Conservation (phyloP, 2,113 vertebrate species). For the Thryonomys swinderianus region DNA sequence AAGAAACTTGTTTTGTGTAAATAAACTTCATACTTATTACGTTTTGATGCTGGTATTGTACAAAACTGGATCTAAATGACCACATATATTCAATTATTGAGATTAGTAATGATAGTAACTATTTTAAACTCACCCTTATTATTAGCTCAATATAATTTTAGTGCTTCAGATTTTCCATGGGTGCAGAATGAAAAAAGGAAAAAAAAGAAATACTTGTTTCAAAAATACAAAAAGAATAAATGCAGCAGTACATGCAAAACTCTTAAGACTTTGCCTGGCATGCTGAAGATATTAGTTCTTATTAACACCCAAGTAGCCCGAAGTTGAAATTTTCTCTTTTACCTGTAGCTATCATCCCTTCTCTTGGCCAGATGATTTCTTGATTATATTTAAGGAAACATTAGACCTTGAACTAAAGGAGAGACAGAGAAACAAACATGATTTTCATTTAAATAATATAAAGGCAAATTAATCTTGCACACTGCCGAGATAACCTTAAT, state of each 20-base stretch:
- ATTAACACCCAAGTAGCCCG: background rate
- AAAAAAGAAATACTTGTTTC: background rate
- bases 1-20: background rate
- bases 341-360: background rate
- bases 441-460: constrained; percentile 66
- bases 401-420: constrained; percentile 20
- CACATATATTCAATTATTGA: background rate
- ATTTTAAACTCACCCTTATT: background rate
- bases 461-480: constrained; percentile 57
- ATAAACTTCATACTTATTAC: background rate
- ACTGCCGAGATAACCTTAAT: constrained; percentile 47
- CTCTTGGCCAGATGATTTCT: background rate
- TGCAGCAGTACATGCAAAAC: background rate
- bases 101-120: background rate
- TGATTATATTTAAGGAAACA: background rate
- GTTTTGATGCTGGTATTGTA: background rate
- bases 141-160: background rate
- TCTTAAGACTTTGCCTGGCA: background rate
- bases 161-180: background rate
- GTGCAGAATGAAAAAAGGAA: background rate
- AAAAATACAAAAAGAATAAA: background rate
- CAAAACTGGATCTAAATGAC: background rate
- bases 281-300: background rate
- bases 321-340: background rate
- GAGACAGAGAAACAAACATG: constrained; percentile 7